These are phyloP conservation scores for Corythornis vintsioides DNA, from an alignment of 2,113 vertebrate species.

Conservation along the genomic window DNA sequence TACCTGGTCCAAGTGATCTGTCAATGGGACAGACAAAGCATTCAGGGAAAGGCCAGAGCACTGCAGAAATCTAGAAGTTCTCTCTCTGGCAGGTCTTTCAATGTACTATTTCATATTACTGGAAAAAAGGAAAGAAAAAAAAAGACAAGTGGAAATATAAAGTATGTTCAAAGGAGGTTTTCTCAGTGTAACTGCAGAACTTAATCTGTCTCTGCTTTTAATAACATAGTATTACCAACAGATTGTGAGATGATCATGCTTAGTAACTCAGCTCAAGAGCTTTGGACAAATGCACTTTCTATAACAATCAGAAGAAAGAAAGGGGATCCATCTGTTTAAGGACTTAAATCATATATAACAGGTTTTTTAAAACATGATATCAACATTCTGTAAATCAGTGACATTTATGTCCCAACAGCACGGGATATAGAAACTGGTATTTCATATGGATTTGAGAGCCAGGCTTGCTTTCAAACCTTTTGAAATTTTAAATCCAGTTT, in stretches of 20 bases:
- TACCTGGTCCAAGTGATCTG: background rate
- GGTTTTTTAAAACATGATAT: background rate
- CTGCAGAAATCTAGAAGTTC: background rate
- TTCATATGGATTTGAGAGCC: background rate
- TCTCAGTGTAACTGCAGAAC: background rate
- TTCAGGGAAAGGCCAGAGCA: background rate
- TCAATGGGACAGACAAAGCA: background rate
- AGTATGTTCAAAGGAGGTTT: background rate
- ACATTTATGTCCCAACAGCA: background rate
- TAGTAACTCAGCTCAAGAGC: background rate
- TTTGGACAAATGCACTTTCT: background rate
- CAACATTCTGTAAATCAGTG: background rate
- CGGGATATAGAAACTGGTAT: background rate
- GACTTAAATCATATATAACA: background rate
- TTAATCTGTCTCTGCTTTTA: background rate
- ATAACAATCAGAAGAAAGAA: background rate
- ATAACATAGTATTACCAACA: background rate
- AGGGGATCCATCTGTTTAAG: background rate
- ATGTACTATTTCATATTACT: background rate
- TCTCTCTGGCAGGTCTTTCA: background rate
- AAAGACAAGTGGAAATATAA: slow-evolving; percentile 12
- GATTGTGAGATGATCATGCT: background rate
- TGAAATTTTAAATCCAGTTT: background rate
- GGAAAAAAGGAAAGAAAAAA: slow-evolving; percentile 55
- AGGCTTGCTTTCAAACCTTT: background rate